Percentiles rank a stretch among this genome's conserved stretches.
Conservation (phyloP, 2,888 invertebrate genomes). For the Branchipolynoe longqiensis region DNA sequence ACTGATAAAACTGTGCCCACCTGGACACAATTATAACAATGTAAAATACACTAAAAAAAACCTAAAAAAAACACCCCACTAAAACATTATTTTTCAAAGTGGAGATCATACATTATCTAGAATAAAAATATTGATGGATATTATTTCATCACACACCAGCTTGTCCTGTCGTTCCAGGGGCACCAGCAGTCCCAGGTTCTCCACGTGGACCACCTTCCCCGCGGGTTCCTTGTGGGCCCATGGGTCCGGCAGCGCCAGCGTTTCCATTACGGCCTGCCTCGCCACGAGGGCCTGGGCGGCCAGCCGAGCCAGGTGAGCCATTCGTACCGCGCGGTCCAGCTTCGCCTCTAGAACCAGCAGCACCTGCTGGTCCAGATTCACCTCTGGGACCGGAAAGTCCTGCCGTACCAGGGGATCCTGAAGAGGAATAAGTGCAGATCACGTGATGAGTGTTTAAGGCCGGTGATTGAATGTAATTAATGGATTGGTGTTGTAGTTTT, state of each 20-base stretch:
- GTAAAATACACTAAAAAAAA: background rate
- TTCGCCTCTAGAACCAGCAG: slow-evolving; percentile 17
- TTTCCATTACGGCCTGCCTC: slow-evolving; percentile 54
- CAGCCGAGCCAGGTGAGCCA: slow-evolving; percentile 54
- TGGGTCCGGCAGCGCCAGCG: slow-evolving; percentile 61
- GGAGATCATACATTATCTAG: too few relatives aligned
- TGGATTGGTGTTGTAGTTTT: too few relatives aligned
- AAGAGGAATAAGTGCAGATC: background rate
- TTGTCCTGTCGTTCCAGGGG: slow-evolving; percentile 25
- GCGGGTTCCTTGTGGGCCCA: slow-evolving; percentile 57
- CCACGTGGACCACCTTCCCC: slow-evolving; percentile 64
- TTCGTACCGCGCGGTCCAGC: slow-evolving; percentile 57
- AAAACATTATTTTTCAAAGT: too few relatives aligned
- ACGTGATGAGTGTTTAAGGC: too few relatives aligned
- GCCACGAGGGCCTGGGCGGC: slow-evolving; percentile 50
- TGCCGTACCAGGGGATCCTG: slow-evolving; percentile 50
- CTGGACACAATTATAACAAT: background rate
- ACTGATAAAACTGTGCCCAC: too few relatives aligned
- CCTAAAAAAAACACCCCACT: background rate
- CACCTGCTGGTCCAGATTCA: slow-evolving; percentile 36
- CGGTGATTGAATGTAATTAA: too few relatives aligned
- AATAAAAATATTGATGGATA: too few relatives aligned
- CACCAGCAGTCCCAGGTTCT: slow-evolving; percentile 60
- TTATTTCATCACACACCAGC: slow-evolving; percentile 8
- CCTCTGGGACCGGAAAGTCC: slow-evolving; percentile 43